Evolutionary conservation across 2,797 vertebrate species (phyloP).

Genomic region (Phrynocephalus forsythii): DNA sequence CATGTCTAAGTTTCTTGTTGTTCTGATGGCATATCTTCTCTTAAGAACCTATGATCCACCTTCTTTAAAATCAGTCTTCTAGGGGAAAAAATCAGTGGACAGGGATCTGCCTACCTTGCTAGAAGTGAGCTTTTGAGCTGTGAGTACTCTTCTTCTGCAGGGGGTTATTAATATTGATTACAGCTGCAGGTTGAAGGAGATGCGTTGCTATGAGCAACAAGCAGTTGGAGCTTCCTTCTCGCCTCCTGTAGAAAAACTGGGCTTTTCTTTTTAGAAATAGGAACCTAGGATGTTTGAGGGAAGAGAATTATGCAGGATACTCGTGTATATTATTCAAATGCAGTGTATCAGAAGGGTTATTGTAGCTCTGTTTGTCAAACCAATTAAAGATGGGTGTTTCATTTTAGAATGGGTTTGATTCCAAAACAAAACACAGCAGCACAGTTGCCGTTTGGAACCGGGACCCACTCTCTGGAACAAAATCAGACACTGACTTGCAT

Average conservation of each 20-base stretch:
- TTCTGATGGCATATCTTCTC: not conserved
- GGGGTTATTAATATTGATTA: conserved; percentile 37
- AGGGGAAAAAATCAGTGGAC: not conserved
- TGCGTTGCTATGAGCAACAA: conserved; percentile 61
- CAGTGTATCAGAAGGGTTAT: not conserved
- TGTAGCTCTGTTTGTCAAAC: not conserved
- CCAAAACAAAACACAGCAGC: no score
- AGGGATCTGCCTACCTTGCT: not conserved
- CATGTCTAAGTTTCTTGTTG: no score
- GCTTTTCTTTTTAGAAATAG: not conserved
- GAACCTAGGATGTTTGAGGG: not conserved
- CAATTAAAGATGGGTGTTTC: no score
- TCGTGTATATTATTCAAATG: no score
- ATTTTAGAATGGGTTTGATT: no score
- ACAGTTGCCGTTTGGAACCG: no score
- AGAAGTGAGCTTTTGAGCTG: not conserved
- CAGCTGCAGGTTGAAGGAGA: conserved; percentile 43
- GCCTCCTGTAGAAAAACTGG: not conserved
- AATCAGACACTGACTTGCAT: no score
- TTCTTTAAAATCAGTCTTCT: not conserved
- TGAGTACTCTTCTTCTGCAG: not conserved
- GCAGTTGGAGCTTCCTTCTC: conserved; percentile 19
- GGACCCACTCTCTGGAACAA: no score
- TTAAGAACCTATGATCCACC: not conserved
- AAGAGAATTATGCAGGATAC: not conserved